phyloP scores from a whole-genome alignment of 23 tunicate genomes.

The Diplosoma virens region DNA sequence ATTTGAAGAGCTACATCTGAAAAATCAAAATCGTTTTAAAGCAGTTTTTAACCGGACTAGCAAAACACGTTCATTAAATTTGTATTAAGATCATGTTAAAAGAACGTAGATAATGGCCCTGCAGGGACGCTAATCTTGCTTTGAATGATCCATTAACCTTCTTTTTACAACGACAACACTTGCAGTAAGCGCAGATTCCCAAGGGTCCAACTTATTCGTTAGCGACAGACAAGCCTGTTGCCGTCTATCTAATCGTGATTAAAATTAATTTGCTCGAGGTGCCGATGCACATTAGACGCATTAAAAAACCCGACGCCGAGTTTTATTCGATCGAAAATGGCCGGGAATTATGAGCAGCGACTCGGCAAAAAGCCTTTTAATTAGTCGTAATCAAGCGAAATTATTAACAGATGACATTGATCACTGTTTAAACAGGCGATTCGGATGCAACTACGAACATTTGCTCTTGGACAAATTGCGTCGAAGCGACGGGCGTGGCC shows the following conservation, averaged over 20 bases:
- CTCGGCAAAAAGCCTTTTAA: neutral
- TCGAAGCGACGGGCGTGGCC: neutral
- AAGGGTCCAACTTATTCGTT: neutral
- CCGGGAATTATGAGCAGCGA: neutral
- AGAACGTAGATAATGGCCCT: slow-evolving; percentile 15
- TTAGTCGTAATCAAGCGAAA: neutral
- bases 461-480: neutral
- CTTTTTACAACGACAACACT: slow-evolving; percentile 2
- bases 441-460: neutral
- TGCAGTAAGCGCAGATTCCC: slow-evolving; percentile 5
- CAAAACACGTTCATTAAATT: slow-evolving; percentile 13
- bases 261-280: slow-evolving; percentile 25
- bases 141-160: slow-evolving; percentile 11
- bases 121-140: neutral
- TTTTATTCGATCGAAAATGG: neutral
- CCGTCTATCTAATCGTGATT: slow-evolving; percentile 12
- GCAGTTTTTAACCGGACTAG: too few species aligned
- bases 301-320: neutral
- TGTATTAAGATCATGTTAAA: slow-evolving; percentile 2
- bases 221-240: neutral
- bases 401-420: slow-evolving; percentile 20
- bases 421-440: neutral
- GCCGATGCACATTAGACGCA: slow-evolving; percentile 10
- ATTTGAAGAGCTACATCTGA: too few species aligned
- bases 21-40: too few species aligned